Evolutionary conservation across 2,888 invertebrate species (phyloP), one percentile per base, ranked within the genome.

Genomic region (Drosophila austrosaltans): DNA sequence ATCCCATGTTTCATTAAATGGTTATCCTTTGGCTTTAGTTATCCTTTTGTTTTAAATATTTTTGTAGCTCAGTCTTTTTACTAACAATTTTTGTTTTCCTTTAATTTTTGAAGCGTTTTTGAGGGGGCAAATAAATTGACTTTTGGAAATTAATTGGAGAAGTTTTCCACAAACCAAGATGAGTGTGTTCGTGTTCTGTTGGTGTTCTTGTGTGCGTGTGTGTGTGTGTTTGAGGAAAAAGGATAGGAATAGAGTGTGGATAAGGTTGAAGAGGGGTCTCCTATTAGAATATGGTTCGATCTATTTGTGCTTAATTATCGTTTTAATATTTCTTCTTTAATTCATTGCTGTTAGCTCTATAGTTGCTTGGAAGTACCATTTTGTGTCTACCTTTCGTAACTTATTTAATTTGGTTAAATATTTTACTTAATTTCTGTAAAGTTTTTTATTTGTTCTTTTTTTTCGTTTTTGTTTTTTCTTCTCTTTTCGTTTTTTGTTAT

Each of bases 31-130:
- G 59, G 59, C 59, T 60, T 61, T 53, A 39, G 61, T 59, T 61
- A 72, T 57, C 66, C 58, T 53, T 53, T 40, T 76, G 30, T 72
- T 72, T 57, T 65, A 72, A 66, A 53, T 73, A 66, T 66, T 74
- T 83, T 80, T 87, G 83, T 87, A 86, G 86, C 86, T 87, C 86
- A 87, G 86, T 87, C 86, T 87, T 87, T 82, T 86, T 86, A 87
- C 86, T 87, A 87, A 87, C 83, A 80, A 82, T 85, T 85, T 72
- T 75, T 54, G 66, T 79, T 85, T 82, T 72, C 72, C 53, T 69
- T 76, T 69, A 67, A 59, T 74, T 70, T 58, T 67, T 53, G 69
- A 63, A 75, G 63, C 54, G 42, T 44, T 64, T 32, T 59, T 48
- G 63, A 44, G 10, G 32, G 20, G 63, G 25, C 60, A 58, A 57